A percentile compares a stretch with the other conserved stretches of the same genome.
Conservation (phyloP, 2,797 vertebrate species). For the Coregonus ussuriensis region DNA sequence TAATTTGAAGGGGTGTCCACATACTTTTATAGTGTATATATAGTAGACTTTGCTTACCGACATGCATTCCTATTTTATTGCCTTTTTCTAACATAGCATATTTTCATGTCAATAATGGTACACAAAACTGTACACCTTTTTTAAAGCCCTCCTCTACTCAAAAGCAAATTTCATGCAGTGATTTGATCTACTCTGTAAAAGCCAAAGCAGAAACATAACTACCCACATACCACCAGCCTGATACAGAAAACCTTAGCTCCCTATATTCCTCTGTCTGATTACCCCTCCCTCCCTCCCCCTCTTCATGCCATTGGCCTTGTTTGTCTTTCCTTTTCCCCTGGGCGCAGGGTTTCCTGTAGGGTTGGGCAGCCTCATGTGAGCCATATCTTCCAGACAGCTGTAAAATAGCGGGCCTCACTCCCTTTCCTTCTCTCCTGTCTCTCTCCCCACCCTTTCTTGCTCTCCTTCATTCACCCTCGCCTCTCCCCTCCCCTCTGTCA, state of each 20-base stretch:
- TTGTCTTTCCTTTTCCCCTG: constrained; percentile 82
- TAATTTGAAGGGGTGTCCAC: too few species aligned
- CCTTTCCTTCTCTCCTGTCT: constrained; percentile 31
- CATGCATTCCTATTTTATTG: not conserved
- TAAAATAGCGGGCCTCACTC: constrained; percentile 72
- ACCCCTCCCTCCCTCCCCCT: constrained; percentile 32
- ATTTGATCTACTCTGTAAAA: constrained; percentile 69
- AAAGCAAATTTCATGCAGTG: constrained; percentile 62
- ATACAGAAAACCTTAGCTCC: constrained; percentile 64
- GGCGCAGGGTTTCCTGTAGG: constrained; percentile 78
- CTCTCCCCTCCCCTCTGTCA: too few species aligned
- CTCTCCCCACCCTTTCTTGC: constrained; percentile 1
- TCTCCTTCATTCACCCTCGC: too few species aligned
- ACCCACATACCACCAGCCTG: constrained; percentile 64
- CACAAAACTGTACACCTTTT: constrained; percentile 21
- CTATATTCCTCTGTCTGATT: constrained; percentile 24
- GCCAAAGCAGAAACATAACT: constrained; percentile 40
- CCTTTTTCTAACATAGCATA: not conserved
- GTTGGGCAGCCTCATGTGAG: constrained; percentile 79
- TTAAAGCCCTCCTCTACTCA: constrained; percentile 45
- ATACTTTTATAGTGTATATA: too few species aligned
- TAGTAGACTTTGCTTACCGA: not conserved
- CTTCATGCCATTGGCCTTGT: constrained; percentile 77
- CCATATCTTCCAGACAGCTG: constrained; percentile 81
- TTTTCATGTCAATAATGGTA: not conserved